A percentile compares a stretch with the other conserved stretches of the same genome.
phyloP scores from a whole-genome alignment of 2,797 vertebrate species.

The Kryptolebias ocellatus region DNA sequence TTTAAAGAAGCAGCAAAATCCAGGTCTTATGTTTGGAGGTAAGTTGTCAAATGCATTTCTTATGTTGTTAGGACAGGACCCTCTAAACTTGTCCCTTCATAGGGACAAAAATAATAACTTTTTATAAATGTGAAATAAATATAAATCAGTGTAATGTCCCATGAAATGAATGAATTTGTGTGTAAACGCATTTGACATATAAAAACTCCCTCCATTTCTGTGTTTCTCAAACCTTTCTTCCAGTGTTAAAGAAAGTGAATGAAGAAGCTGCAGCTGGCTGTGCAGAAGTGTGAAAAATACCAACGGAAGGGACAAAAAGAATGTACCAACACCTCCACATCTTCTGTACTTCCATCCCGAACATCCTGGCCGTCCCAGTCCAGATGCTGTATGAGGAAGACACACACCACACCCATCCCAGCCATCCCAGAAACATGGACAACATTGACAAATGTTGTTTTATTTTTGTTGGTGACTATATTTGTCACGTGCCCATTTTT shows the following conservation, averaged over 20 bases:
- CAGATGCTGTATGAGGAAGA: slow-evolving; percentile 27
- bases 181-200: background rate
- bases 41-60: slow-evolving; percentile 3
- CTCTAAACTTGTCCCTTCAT: background rate
- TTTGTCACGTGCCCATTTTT: slow-evolving; percentile 35
- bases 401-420: slow-evolving; percentile 4
- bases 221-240: slow-evolving; percentile 30
- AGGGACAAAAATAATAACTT: background rate
- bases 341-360: slow-evolving; percentile 5
- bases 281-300: slow-evolving; percentile 50
- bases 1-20: slow-evolving; percentile 53
- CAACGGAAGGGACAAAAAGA: slow-evolving; percentile 32
- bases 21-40: slow-evolving; percentile 58
- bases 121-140: background rate
- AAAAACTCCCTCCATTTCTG: slow-evolving; percentile 6
- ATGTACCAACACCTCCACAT: slow-evolving; percentile 23
- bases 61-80: no score
- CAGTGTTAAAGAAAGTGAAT: slow-evolving; percentile 51
- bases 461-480: slow-evolving; percentile 44
- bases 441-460: slow-evolving; percentile 32
- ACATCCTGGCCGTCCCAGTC: slow-evolving; percentile 7
- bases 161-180: background rate
- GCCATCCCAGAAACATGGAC: background rate
- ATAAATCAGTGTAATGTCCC: background rate
- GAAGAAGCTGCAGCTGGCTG: slow-evolving; percentile 24